Evolutionary conservation across 1,140 invertebrate species (phyloP).

Genomic region (Dendrolimus kikuchii): DNA sequence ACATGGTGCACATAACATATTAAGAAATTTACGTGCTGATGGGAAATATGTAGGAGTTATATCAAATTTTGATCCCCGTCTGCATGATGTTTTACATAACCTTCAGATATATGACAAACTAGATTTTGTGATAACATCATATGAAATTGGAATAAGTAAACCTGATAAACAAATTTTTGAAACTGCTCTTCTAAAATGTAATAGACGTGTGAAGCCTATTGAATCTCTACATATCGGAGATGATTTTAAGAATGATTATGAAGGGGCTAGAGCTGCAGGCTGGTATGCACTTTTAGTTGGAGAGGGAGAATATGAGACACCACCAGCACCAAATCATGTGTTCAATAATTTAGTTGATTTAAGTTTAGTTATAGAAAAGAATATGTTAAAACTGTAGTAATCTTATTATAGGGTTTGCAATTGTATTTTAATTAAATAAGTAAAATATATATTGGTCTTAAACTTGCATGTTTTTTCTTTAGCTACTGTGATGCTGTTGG

Average conservation of each 20-base stretch:
- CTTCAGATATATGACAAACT: constrained; percentile 80
- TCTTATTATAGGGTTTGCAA: too few species aligned
- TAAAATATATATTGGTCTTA: too few species aligned
- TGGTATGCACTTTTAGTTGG: constrained; percentile 79
- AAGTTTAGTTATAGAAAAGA: constrained; percentile 21
- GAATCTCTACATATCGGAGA: constrained; percentile 90
- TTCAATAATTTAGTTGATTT: constrained; percentile 32
- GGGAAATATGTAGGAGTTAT: constrained; percentile 81
- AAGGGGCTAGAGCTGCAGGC: constrained; percentile 80
- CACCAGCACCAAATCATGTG: constrained; percentile 25
- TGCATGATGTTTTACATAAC: constrained; percentile 78
- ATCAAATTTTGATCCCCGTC: constrained; percentile 90
- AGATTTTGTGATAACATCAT: constrained; percentile 86
- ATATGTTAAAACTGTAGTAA: constrained; percentile 14
- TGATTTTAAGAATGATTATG: constrained; percentile 81
- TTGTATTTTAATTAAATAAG: too few species aligned
- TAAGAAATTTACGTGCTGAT: constrained; percentile 73
- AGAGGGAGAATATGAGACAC: constrained; percentile 19
- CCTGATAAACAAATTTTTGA: constrained; percentile 83
- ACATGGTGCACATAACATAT: constrained; percentile 76
- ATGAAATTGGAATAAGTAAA: constrained; percentile 81
- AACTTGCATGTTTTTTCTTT: too few species aligned
- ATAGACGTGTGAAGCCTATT: constrained; percentile 57
- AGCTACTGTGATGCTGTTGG: too few species aligned
- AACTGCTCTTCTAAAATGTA: constrained; percentile 73